Conservation (phyloP, 2,797 vertebrate species). For the Gambelia wislizenii region DNA sequence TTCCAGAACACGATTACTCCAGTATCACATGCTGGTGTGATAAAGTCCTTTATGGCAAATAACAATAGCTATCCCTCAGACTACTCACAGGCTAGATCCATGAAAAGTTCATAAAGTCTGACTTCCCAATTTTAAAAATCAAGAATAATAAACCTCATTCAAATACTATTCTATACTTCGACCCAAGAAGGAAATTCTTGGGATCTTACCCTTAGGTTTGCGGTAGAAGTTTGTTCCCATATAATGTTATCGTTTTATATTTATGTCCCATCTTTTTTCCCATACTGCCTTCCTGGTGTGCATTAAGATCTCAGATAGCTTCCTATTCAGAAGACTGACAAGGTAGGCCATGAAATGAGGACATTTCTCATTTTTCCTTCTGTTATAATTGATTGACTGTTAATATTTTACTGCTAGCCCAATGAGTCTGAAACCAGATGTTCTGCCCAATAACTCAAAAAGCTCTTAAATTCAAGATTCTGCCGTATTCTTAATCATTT, state of each 20-base stretch:
- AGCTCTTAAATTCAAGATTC: slow-evolving; percentile 55
- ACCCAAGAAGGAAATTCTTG: not conserved
- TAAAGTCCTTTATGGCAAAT: too few species aligned
- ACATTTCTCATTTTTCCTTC: not conserved
- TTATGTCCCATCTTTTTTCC: too few species aligned
- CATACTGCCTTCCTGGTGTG: too few species aligned
- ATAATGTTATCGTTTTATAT: too few species aligned
- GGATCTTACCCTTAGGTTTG: not conserved
- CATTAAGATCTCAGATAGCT: too few species aligned
- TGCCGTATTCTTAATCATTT: not conserved
- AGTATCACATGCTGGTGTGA: too few species aligned
- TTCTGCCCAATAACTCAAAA: not conserved
- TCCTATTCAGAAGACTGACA: too few species aligned
- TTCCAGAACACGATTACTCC: too few species aligned
- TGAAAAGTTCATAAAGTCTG: not conserved
- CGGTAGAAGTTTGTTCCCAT: not conserved
- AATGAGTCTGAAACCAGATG: slow-evolving; percentile 14
- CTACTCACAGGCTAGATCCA: too few species aligned
- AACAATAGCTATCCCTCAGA: too few species aligned
- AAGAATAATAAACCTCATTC: not conserved
- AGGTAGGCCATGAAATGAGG: not conserved
- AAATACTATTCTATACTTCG: not conserved
- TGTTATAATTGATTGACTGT: not conserved
- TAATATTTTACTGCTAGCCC: not conserved
- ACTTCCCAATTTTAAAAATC: not conserved